These are phyloP conservation scores for Thripadectes ignobilis DNA, from an alignment of 2,797 vertebrate genomes.

Conservation along the genomic window DNA sequence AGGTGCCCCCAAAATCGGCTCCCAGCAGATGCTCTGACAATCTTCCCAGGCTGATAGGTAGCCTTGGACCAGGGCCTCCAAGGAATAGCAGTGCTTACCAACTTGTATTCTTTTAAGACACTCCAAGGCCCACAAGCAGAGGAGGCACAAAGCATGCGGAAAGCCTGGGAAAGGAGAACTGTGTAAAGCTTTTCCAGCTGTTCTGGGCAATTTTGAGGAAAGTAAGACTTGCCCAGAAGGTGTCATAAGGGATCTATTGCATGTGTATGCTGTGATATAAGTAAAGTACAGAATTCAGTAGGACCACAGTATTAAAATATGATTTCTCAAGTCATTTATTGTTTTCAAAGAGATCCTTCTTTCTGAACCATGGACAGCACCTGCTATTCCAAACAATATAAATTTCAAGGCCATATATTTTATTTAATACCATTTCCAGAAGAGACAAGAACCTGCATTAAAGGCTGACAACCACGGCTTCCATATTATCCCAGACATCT, in stretches of 20 bases:
- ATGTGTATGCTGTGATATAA: background rate
- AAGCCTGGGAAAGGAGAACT: background rate
- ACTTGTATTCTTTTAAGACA: background rate
- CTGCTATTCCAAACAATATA: background rate
- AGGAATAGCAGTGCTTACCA: background rate
- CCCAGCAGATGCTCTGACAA: background rate
- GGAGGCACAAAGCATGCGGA: fast-evolving
- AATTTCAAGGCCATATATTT: background rate
- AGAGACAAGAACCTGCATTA: background rate
- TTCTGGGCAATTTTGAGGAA: background rate
- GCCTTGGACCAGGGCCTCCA: background rate
- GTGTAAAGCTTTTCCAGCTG: background rate
- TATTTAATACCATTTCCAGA: background rate
- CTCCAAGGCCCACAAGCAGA: background rate
- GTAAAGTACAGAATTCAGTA: background rate
- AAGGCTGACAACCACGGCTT: background rate
- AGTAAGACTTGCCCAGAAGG: background rate
- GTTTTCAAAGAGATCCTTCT: background rate
- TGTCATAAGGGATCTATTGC: background rate
- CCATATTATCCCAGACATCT: background rate
- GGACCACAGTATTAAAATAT: background rate
- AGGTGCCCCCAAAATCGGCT: background rate
- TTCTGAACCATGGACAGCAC: background rate
- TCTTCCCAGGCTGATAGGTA: background rate
- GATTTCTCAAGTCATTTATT: background rate